A percentile compares a stretch with the other conserved stretches of the same genome.
Evolutionary conservation across 1,140 invertebrate genomes (phyloP).

Genomic region (Macrostomum lignano): DNA sequence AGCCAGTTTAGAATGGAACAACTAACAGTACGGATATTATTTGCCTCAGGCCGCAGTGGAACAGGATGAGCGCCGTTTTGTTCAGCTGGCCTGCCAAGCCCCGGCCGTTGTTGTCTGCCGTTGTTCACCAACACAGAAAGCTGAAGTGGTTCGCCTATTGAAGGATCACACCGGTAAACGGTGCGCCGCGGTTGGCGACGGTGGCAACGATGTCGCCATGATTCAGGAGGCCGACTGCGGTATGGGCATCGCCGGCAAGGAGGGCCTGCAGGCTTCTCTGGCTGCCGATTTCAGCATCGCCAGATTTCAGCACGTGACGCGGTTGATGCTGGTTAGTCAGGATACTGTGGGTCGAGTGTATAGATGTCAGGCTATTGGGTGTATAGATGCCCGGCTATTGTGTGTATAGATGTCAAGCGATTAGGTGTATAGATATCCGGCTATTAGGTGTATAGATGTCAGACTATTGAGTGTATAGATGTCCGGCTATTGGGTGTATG

Average conservation of each 20-base stretch:
- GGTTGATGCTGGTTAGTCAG: slow-evolving; percentile 50
- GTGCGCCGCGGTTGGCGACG: slow-evolving; percentile 32
- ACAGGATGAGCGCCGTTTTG: slow-evolving; percentile 76
- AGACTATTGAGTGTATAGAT: too few species aligned
- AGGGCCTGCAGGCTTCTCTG: slow-evolving; percentile 73
- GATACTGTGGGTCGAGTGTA: too few species aligned
- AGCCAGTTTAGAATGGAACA: too few species aligned
- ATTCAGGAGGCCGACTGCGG: slow-evolving; percentile 73
- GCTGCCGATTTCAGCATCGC: slow-evolving; percentile 94
- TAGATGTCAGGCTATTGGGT: too few species aligned
- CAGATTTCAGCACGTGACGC: slow-evolving; percentile 54
- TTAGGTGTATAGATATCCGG: too few species aligned
- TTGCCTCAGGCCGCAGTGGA: too few species aligned
- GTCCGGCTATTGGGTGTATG: too few species aligned
- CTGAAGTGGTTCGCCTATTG: slow-evolving; percentile 63
- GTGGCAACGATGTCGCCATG: slow-evolving; percentile 37
- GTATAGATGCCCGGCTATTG: too few species aligned
- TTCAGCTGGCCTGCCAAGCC: slow-evolving; percentile 63
- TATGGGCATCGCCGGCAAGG: slow-evolving; percentile 63
- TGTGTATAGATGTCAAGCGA: too few species aligned
- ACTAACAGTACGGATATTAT: too few species aligned
- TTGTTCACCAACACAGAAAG: slow-evolving; percentile 94
- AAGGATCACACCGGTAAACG: slow-evolving; percentile 56
- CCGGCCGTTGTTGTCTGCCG: slow-evolving; percentile 71
- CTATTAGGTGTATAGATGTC: too few species aligned